These are phyloP conservation scores for Ploceus nigricollis DNA, from an alignment of 2,113 vertebrate species.

Conservation along the genomic window DNA sequence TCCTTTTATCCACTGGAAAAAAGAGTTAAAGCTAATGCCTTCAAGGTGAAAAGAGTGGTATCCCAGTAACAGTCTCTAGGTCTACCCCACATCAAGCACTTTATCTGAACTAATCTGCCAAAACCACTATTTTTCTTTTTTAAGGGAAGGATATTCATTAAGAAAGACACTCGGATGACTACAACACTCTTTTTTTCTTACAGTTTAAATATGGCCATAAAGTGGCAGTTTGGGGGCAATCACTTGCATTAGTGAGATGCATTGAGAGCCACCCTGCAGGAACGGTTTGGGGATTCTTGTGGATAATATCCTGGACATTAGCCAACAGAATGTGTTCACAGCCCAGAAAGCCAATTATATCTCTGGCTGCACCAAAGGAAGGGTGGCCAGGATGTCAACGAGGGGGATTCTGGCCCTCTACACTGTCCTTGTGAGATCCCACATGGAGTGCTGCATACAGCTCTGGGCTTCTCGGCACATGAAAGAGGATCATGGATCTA, in stretches of 20 bases:
- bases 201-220: neutral
- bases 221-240: neutral
- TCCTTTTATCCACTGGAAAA: neutral
- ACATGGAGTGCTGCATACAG: rapidly evolving
- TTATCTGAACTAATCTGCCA: neutral
- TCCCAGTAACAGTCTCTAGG: neutral
- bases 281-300: neutral
- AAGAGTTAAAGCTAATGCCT: neutral
- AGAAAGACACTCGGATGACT: neutral
- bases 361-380: neutral
- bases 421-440: neutral
- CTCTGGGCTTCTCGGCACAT: neutral
- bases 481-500: neutral
- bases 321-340: neutral
- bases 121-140: neutral
- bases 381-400: neutral
- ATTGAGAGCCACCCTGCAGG: neutral
- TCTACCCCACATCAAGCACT: neutral
- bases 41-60: neutral
- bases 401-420: neutral
- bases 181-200: neutral
- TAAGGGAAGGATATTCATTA: neutral
- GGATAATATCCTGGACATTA: neutral
- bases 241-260: neutral
- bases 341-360: neutral